Conservation (phyloP, 2,797 vertebrate species). For the Naso thynnoides region DNA sequence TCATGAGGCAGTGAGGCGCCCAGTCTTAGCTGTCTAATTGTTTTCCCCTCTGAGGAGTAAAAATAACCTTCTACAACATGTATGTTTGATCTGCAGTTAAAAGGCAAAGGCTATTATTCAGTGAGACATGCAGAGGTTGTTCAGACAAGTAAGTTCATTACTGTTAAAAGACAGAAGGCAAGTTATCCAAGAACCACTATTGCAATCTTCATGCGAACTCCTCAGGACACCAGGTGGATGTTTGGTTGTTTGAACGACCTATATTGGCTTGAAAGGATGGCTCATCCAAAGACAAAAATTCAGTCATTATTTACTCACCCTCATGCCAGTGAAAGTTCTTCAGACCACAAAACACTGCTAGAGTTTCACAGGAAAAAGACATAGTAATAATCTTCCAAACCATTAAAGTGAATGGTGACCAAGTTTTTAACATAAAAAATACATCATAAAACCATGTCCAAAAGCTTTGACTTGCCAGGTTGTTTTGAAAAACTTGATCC, state of each 20-base stretch:
- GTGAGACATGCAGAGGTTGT: slow-evolving; percentile 36
- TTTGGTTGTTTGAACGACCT: slow-evolving; percentile 28
- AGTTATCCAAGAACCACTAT: slow-evolving; percentile 20
- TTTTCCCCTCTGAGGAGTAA: slow-evolving; percentile 61
- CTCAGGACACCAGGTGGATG: slow-evolving; percentile 22
- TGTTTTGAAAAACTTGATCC: too few relatives aligned
- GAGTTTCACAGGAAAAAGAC: too few relatives aligned
- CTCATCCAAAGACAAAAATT: too few relatives aligned
- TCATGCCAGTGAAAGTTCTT: too few relatives aligned
- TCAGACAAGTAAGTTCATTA: slow-evolving; percentile 44
- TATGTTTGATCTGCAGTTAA: slow-evolving; percentile 66
- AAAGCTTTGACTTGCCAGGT: too few relatives aligned
- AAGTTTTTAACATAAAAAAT: too few relatives aligned
- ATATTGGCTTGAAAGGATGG: too few relatives aligned
- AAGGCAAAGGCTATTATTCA: slow-evolving; percentile 47
- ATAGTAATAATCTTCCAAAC: too few relatives aligned
- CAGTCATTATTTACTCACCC: too few relatives aligned
- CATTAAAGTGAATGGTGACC: too few relatives aligned
- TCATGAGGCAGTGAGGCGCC: slow-evolving; percentile 64
- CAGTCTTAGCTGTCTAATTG: slow-evolving; percentile 66
- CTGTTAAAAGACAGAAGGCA: slow-evolving; percentile 4
- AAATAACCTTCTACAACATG: slow-evolving; percentile 68
- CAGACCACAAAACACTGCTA: too few relatives aligned
- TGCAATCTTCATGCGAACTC: slow-evolving; percentile 7
- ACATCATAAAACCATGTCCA: too few relatives aligned